Conservation (phyloP, 1,140 invertebrate species). For the Acromyrmex charruanus region DNA sequence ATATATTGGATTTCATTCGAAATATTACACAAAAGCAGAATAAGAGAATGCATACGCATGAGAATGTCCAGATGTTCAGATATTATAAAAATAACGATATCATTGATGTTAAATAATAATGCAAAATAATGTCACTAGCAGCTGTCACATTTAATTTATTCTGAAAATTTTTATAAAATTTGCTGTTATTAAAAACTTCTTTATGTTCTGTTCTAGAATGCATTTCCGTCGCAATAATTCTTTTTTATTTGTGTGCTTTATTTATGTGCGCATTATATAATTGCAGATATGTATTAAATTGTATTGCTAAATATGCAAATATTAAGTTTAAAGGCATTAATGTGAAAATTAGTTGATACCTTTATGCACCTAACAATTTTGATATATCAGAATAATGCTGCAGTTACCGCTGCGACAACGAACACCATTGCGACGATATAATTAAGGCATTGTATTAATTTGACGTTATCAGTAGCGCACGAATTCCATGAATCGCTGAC, state of each 20-base stretch:
- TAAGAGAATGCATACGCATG: conserved; percentile 29
- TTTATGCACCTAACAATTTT: conserved; percentile 48
- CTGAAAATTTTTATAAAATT: conserved; percentile 17
- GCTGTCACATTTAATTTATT: conserved; percentile 33
- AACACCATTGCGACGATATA: conserved; percentile 42
- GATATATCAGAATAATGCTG: conserved; percentile 40
- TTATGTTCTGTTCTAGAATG: not conserved
- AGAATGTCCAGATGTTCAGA: not conserved
- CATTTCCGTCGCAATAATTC: not conserved
- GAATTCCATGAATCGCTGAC: conserved; percentile 60
- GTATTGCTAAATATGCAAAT: not conserved
- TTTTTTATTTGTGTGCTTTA: not conserved
- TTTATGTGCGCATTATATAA: not conserved
- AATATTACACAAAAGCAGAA: conserved; percentile 30
- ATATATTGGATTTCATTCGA: conserved; percentile 27
- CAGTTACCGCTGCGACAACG: conserved; percentile 44
- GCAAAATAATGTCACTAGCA: conserved; percentile 24
- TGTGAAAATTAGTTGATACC: conserved; percentile 33
- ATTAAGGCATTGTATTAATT: conserved; percentile 66
- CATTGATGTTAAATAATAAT: conserved; percentile 48
- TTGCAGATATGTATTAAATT: not conserved
- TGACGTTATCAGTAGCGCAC: conserved; percentile 45
- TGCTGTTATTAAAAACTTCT: conserved; percentile 8
- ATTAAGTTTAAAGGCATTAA: conserved; percentile 29
- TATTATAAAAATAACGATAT: conserved; percentile 43